Evolutionary conservation across 2,797 vertebrate species (phyloP).

Genomic region (Gambelia wislizenii): DNA sequence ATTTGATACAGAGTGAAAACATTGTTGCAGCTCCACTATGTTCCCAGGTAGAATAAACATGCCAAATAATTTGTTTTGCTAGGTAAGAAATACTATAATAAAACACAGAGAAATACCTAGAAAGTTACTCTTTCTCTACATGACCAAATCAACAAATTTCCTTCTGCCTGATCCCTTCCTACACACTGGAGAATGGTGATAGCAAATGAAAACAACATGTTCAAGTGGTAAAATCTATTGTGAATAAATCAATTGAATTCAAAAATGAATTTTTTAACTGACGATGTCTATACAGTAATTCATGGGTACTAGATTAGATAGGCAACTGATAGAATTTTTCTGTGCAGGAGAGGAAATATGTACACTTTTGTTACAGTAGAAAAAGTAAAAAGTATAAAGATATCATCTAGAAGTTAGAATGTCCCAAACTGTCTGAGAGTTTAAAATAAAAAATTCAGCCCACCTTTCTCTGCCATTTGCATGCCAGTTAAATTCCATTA

Average conservation of each 20-base stretch:
- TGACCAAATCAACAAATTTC: background rate
- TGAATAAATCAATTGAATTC: background rate
- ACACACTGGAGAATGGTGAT: too few species aligned
- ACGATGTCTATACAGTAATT: background rate
- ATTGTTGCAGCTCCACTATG: background rate
- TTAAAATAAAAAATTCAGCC: background rate
- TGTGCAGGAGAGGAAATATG: background rate
- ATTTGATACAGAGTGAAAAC: background rate
- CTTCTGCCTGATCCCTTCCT: background rate
- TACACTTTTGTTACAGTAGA: background rate
- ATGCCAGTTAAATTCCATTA: too few species aligned
- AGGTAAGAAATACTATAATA: background rate
- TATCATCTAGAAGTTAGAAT: background rate
- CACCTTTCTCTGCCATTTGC: background rate
- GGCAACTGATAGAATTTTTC: too few species aligned
- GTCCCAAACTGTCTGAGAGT: background rate
- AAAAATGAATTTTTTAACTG: background rate
- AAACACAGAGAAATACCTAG: background rate
- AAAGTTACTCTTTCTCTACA: background rate
- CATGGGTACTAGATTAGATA: background rate
- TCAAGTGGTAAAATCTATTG: background rate
- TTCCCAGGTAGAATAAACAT: background rate
- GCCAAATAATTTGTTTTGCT: background rate
- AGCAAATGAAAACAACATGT: background rate
- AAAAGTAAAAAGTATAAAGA: background rate